These are phyloP conservation scores for Mus pahari DNA, from an alignment of 2,113 vertebrate genomes.

Conservation along the genomic window DNA sequence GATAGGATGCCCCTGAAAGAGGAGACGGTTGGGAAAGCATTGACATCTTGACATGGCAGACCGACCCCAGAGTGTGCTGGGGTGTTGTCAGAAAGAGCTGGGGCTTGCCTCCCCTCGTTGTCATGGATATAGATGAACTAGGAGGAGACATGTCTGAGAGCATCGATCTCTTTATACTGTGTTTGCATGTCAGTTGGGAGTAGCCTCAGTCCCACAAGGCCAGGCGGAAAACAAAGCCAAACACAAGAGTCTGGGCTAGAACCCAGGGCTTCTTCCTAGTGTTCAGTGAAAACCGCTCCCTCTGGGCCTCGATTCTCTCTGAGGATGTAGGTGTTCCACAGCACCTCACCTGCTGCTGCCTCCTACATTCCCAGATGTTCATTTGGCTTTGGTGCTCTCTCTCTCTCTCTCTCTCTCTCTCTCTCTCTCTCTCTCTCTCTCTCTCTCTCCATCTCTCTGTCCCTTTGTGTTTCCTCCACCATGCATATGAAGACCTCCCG, in stretches of 20 bases:
- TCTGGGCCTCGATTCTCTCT: background rate
- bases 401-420: too few relatives aligned
- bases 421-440: too few relatives aligned
- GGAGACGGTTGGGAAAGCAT: background rate
- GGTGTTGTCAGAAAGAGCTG: background rate
- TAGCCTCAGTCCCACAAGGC: background rate
- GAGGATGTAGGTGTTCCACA: fast-evolving
- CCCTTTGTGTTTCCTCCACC: too few relatives aligned
- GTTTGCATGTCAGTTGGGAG: background rate
- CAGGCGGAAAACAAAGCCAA: background rate
- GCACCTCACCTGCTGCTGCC: fast-evolving
- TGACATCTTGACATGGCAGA: background rate
- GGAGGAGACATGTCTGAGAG: background rate
- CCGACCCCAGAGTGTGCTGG: background rate
- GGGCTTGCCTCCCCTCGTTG: background rate
- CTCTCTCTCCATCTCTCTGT: too few relatives aligned
- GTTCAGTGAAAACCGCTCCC: background rate
- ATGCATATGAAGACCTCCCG: too few relatives aligned
- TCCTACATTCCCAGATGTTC: background rate
- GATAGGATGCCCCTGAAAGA: background rate
- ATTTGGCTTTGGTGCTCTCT: too few relatives aligned
- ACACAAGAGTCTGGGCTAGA: background rate
- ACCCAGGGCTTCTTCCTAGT: background rate
- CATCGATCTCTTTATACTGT: background rate
- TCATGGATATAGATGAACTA: background rate